A percentile compares a stretch with the other conserved stretches of the same genome.
These are phyloP conservation scores for Natator depressus DNA, from an alignment of 2,113 vertebrate species.

Conservation along the genomic window DNA sequence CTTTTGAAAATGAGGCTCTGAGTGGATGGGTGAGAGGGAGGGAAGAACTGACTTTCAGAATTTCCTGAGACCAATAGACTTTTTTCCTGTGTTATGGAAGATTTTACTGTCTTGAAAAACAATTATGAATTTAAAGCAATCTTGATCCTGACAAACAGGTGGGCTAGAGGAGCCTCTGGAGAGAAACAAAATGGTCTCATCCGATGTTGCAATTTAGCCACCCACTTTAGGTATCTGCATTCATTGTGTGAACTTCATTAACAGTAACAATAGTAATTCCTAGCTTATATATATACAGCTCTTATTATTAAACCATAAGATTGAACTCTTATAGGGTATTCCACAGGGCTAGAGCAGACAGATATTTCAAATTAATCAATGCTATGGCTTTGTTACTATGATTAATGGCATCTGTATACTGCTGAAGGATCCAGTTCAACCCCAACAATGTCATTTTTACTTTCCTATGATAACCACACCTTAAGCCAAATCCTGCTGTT, in stretches of 20 bases:
- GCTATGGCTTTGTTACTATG: slow-evolving; percentile 16
- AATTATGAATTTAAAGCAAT: too few relatives aligned
- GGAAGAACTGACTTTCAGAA: too few relatives aligned
- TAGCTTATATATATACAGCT: not conserved
- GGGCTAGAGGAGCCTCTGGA: too few relatives aligned
- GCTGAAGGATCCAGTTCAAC: slow-evolving; percentile 16
- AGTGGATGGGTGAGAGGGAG: too few relatives aligned
- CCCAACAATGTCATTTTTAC: not conserved
- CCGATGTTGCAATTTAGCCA: too few relatives aligned
- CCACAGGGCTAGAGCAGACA: slow-evolving; percentile 26
- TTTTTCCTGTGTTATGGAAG: too few relatives aligned
- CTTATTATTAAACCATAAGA: not conserved
- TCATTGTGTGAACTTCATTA: not conserved
- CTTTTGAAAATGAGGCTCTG: not conserved
- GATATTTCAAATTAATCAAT: slow-evolving; percentile 34
- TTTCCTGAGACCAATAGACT: too few relatives aligned
- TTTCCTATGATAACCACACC: not conserved
- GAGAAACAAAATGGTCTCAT: too few relatives aligned
- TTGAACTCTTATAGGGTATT: not conserved
- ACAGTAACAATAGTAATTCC: not conserved
- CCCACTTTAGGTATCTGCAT: not conserved
- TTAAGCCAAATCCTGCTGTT: not conserved
- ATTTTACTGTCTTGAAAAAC: too few relatives aligned
- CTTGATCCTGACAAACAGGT: too few relatives aligned
- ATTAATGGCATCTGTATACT: slow-evolving; percentile 32